These are phyloP conservation scores for Tuberolachnus salignus DNA, from an alignment of 2,888 invertebrate species.

Conservation along the genomic window DNA sequence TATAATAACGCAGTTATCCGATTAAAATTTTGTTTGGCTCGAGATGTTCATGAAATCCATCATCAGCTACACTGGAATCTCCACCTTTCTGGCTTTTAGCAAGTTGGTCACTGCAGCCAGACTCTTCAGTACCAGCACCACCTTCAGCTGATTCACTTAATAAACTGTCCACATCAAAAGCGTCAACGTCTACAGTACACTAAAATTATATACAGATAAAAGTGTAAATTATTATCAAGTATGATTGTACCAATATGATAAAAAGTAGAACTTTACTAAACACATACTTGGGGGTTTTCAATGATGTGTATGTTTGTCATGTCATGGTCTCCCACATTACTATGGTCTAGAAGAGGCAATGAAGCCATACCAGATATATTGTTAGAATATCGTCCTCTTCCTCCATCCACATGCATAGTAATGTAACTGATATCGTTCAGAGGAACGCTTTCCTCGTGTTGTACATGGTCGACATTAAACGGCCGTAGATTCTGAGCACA, in stretches of 20 bases:
- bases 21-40: slow-evolving; percentile 33
- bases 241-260: not conserved
- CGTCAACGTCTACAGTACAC: slow-evolving; percentile 38
- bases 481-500: slow-evolving; percentile 36
- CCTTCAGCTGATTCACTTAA: slow-evolving; percentile 52
- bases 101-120: slow-evolving; percentile 44
- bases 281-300: slow-evolving; percentile 47
- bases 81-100: slow-evolving; percentile 45
- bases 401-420: slow-evolving; percentile 1
- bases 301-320: slow-evolving; percentile 41
- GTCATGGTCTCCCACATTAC: slow-evolving; percentile 32
- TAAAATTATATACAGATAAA: slow-evolving; percentile 16
- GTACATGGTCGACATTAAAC: slow-evolving; percentile 28
- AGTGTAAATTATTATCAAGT: not conserved
- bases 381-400: slow-evolving; percentile 16
- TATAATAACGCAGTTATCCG: not conserved
- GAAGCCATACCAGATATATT: slow-evolving; percentile 35
- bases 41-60: slow-evolving; percentile 58
- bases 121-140: slow-evolving; percentile 49
- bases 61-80: slow-evolving; percentile 53
- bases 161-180: slow-evolving; percentile 48
- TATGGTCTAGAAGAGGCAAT: slow-evolving; percentile 40
- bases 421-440: slow-evolving; percentile 36
- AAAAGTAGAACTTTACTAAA: not conserved
- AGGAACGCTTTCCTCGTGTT: slow-evolving; percentile 41